Evolutionary conservation across 2,113 vertebrate genomes (phyloP), one percentile per base, ranked within the genome.

Genomic region (Brachyhypopomus occidentalis): DNA sequence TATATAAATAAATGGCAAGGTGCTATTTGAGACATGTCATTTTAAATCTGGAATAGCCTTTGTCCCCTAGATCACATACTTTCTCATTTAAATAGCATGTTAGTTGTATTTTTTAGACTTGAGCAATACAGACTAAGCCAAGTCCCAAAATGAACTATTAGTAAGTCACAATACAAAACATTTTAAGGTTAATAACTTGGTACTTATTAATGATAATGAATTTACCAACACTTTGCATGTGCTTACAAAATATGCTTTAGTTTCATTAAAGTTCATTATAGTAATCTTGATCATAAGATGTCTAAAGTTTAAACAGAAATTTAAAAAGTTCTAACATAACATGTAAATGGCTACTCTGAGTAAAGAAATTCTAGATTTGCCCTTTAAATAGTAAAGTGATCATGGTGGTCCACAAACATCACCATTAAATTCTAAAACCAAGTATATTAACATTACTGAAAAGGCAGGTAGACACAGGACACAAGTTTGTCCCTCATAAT

Each of bases 401-500:
- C 5, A 66, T 30, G 16, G 22, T 48, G 20, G 30, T n/a, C 72
- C 67, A 63, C 16, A 23, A n/a, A 27, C 62, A 23, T 48, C n/a
- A 36, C 8, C 71, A 36, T 62, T 30, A 59, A 12, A 73, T 58
- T 41, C 41, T 27, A 77, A 77, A 45, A 23, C 36, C 8, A 66
- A 60, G 19, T 30, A 14, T 8, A 48, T 64, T n/a, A 14, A 30
- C 36, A 41, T 36, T 41, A 62, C 17, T 23, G 23, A 52, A 52
- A 67, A 81, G 36, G 36, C 45, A 74, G n/a, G 25, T 55, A 60
- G 14, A 22, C 19, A 77, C 3, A 64, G 17, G 19, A 36, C 16
- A 75, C 11, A n/a, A 81, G 6, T 66, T 41, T 67, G 45, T 75
- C 72, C 63, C 72, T 25, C 22, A 74, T 74, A 55, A 82, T 84